Conservation (phyloP, 2,888 invertebrate genomes). For the Osmoderma eremita region DNA sequence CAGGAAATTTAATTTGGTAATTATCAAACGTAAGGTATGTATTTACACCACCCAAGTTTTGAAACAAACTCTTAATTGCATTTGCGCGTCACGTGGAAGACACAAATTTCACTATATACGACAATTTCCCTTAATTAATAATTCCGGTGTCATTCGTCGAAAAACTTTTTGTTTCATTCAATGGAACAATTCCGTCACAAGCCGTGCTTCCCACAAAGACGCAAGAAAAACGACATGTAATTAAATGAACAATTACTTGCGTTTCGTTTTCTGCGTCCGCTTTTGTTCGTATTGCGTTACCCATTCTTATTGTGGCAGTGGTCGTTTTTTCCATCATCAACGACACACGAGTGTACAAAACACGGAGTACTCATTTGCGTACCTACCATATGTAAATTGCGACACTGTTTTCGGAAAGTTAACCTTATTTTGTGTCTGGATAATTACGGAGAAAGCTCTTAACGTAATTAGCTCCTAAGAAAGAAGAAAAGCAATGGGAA, state of each 20-base stretch:
- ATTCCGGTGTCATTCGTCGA: not conserved
- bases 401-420: conserved; percentile 34
- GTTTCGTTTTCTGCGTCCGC: not conserved
- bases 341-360: not conserved
- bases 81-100: too few species aligned
- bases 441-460: conserved; percentile 42
- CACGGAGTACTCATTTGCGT: not conserved
- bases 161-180: conserved; percentile 29
- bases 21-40: too few species aligned
- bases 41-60: too few species aligned
- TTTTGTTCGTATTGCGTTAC: not conserved
- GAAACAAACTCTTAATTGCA: too few species aligned
- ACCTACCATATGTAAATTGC: conserved; percentile 30
- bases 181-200: conserved; percentile 17
- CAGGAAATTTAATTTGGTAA: too few species aligned
- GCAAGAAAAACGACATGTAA: conserved; percentile 20
- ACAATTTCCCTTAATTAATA: too few species aligned
- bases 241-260: conserved; percentile 21
- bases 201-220: conserved; percentile 21
- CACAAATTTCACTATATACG: too few species aligned
- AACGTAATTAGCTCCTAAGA: conserved; percentile 35
- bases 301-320: not conserved
- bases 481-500: conserved; percentile 13
- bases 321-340: conserved; percentile 8
- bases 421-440: conserved; percentile 36